Evolutionary conservation across 2,888 invertebrate genomes (phyloP).

Genomic region (Galerucella nymphaeae): DNA sequence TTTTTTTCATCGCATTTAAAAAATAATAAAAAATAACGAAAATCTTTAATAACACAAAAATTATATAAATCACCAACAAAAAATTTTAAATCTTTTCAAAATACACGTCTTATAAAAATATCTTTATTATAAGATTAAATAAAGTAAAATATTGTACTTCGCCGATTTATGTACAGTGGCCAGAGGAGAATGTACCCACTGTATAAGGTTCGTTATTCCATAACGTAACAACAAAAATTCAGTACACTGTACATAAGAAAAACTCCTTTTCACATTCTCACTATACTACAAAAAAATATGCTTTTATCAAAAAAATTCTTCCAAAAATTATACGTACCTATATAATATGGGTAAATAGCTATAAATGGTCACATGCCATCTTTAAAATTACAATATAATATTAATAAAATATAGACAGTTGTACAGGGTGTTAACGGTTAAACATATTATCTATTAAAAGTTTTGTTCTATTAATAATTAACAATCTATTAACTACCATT

Average conservation of each 20-base stretch:
- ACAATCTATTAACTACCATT: slow-evolving; percentile 9
- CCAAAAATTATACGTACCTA: slow-evolving; percentile 33
- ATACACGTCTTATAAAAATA: slow-evolving; percentile 44
- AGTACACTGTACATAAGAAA: slow-evolving; percentile 6
- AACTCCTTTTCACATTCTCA: slow-evolving; percentile 8
- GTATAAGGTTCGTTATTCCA: background rate
- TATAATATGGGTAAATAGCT: slow-evolving; percentile 22
- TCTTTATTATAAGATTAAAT: slow-evolving; percentile 30
- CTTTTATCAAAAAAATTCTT: slow-evolving; percentile 21
- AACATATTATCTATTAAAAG: slow-evolving; percentile 1
- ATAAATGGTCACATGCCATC: slow-evolving; percentile 19
- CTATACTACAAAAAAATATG: slow-evolving; percentile 16
- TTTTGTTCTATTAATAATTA: background rate
- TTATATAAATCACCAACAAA: slow-evolving; percentile 38
- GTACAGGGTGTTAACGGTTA: slow-evolving; percentile 23
- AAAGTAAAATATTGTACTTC: slow-evolving; percentile 8
- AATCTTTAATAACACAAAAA: slow-evolving; percentile 33
- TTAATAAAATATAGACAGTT: slow-evolving; percentile 33
- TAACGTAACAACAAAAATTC: slow-evolving; percentile 6
- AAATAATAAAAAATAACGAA: slow-evolving; percentile 42
- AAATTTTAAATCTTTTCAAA: slow-evolving; percentile 24
- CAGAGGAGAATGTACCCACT: background rate
- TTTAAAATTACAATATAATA: slow-evolving; percentile 21
- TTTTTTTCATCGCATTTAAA: slow-evolving; percentile 32
- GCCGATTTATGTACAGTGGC: slow-evolving; percentile 1